Evolutionary conservation across 1,140 invertebrate species (phyloP).

Genomic region (silkworm (Bombyx mori)): ASM3026992v2 NC_085116.1:17520501-17521000

Average conservation of each 20-base stretch:
- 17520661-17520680: no score
- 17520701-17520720: slow-evolving; percentile 16
- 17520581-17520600: no score
- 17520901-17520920: slow-evolving; percentile 23
- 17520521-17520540: no score
- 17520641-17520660: no score
- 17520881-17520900: slow-evolving; percentile 22
- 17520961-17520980: no score
- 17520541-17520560: no score
- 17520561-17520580: no score
- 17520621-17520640: no score
- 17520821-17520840: slow-evolving; percentile 25
- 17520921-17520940: slow-evolving; percentile 19
- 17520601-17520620: no score
- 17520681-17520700: slow-evolving; percentile 6
- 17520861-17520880: slow-evolving; percentile 19
- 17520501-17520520: no score
- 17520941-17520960: no score
- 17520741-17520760: slow-evolving; percentile 31
- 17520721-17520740: slow-evolving; percentile 25
- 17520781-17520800: slow-evolving; percentile 30
- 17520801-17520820: slow-evolving; percentile 29
- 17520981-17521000: no score
- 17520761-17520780: slow-evolving; percentile 25
- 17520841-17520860: slow-evolving; percentile 12